Conservation (phyloP, 1,140 invertebrate species). For the Sarcophaga bullata region DNA sequence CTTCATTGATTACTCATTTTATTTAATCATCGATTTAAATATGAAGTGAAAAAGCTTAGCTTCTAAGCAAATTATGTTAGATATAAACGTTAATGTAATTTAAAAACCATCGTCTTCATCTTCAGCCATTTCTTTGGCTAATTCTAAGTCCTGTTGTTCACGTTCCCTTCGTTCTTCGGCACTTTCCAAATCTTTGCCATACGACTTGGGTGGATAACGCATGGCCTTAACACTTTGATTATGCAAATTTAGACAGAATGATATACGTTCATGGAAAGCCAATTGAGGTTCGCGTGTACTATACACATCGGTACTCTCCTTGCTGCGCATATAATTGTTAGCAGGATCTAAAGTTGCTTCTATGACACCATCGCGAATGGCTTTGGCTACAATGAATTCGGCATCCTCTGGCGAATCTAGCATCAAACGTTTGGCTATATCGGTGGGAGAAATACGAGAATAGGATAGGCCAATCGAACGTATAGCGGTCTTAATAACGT, state of each 20-base stretch:
- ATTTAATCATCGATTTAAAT: not conserved
- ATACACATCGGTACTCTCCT: slow-evolving; percentile 97
- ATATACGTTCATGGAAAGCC: slow-evolving; percentile 97
- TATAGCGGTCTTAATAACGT: slow-evolving; percentile 99
- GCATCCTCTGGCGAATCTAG: slow-evolving; percentile 97
- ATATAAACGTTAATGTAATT: slow-evolving; percentile 33
- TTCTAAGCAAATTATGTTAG: slow-evolving; percentile 6
- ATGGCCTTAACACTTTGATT: slow-evolving; percentile 99
- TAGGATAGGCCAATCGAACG: slow-evolving; percentile 97
- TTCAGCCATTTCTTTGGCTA: slow-evolving; percentile 99
- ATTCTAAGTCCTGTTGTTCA: slow-evolving; percentile 96
- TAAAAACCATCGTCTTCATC: slow-evolving; percentile 95
- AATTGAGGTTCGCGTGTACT: slow-evolving; percentile 95
- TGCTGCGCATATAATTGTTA: slow-evolving; percentile 95
- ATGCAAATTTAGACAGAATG: slow-evolving; percentile 97
- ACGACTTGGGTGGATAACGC: slow-evolving; percentile 98
- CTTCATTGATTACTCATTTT: not conserved
- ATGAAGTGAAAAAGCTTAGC: slow-evolving; percentile 12
- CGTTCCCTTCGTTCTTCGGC: slow-evolving; percentile 95
- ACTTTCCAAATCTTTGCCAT: slow-evolving; percentile 97
- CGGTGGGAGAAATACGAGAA: slow-evolving; percentile 92
- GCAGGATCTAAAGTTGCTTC: slow-evolving; percentile 97
- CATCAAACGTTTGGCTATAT: slow-evolving; percentile 93
- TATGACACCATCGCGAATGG: slow-evolving; percentile 98
- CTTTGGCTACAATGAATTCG: slow-evolving; percentile 99